A percentile compares a stretch with the other conserved stretches of the same genome.
phyloP scores from a whole-genome alignment of 2,888 invertebrate genomes.

The Calliopum simillimum region DNA sequence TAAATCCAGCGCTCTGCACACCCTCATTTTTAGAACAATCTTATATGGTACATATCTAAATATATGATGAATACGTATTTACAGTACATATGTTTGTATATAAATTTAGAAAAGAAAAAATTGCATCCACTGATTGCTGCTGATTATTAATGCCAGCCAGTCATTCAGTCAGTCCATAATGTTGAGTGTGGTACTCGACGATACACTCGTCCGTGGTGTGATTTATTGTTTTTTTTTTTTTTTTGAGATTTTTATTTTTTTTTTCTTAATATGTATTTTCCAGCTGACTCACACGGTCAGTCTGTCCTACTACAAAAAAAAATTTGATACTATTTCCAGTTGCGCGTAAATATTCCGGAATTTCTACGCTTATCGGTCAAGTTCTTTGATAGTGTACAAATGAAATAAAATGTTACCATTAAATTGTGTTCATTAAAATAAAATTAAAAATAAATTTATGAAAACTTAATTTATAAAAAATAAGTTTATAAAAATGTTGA shows the following conservation, averaged over 20 bases:
- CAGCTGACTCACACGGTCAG: constrained; percentile 19
- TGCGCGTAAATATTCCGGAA: neutral
- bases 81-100: too few species aligned
- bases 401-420: neutral
- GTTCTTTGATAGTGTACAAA: too few species aligned
- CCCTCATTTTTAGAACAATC: too few species aligned
- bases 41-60: too few species aligned
- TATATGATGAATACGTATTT: too few species aligned
- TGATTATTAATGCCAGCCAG: neutral
- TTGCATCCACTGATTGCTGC: constrained; percentile 27
- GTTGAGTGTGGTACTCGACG: neutral
- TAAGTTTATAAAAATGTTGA: neutral
- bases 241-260: constrained; percentile 1
- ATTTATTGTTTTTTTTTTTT: neutral
- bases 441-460: neutral
- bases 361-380: constrained; percentile 2
- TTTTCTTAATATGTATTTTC: neutral
- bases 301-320: constrained; percentile 5
- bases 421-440: neutral
- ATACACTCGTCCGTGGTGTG: neutral
- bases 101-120: neutral
- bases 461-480: neutral
- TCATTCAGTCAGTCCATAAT: neutral
- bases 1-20: neutral
- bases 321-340: constrained; percentile 1